phyloP scores from a whole-genome alignment of 2,113 vertebrate species.

The Jaculus jaculus region DNA sequence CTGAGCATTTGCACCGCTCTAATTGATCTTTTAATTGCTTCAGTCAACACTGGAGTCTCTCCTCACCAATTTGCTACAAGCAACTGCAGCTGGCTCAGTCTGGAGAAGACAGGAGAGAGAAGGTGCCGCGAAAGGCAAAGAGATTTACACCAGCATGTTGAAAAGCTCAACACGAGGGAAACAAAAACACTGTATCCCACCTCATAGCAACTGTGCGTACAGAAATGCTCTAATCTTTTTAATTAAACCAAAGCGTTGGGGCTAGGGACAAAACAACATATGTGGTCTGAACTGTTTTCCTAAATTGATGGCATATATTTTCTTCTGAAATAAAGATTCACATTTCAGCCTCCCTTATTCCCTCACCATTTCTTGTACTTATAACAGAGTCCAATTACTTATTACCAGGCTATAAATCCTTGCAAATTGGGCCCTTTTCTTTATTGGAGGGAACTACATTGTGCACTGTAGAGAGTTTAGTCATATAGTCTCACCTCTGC shows the following conservation, averaged over 20 bases:
- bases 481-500: too few relatives aligned
- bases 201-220: rapidly evolving
- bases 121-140: neutral
- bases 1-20: slow-evolving; percentile 76
- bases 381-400: neutral
- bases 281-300: too few relatives aligned
- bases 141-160: rapidly evolving
- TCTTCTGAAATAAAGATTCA: neutral
- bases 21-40: slow-evolving; percentile 90
- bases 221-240: neutral
- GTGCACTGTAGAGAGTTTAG: rapidly evolving
- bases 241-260: neutral
- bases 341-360: neutral
- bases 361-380: neutral
- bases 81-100: slow-evolving; percentile 40
- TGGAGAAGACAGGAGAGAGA: neutral
- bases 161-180: neutral
- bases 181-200: neutral
- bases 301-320: neutral
- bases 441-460: neutral
- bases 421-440: neutral
- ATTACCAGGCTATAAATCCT: neutral
- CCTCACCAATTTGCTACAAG: slow-evolving; percentile 87
- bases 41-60: slow-evolving; percentile 84
- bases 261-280: neutral